Percentiles rank a stretch among this genome's conserved stretches.
phyloP scores from a whole-genome alignment of 2,797 vertebrate species.

The Crocidura indochinensis region DNA sequence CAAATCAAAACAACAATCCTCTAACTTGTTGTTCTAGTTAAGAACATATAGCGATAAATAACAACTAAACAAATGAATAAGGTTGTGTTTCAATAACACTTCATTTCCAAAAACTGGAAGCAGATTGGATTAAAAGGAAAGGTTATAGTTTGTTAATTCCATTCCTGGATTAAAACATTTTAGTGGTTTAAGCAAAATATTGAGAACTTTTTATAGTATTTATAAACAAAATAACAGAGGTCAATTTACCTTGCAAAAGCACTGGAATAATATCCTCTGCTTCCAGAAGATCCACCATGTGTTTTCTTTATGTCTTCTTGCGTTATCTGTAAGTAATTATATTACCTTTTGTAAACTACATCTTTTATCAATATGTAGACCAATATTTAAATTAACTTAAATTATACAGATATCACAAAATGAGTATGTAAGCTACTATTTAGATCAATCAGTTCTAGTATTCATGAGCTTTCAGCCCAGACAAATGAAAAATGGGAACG shows the following conservation, averaged over 20 bases:
- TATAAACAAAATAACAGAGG: constrained; percentile 42
- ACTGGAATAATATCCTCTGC: constrained; percentile 98
- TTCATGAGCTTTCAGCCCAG: neutral
- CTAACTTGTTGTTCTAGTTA: neutral
- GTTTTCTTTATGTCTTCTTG: constrained; percentile 99
- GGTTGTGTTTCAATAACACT: constrained; percentile 44
- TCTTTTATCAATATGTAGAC: constrained; percentile 54
- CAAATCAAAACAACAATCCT: no score
- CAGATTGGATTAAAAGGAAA: neutral
- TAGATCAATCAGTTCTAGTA: neutral
- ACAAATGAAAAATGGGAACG: constrained; percentile 48
- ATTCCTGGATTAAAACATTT: constrained; percentile 48
- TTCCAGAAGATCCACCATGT: constrained; percentile 97
- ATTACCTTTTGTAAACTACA: constrained; percentile 35
- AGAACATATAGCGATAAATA: constrained; percentile 16
- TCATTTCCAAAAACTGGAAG: constrained; percentile 49
- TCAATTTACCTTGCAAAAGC: constrained; percentile 97
- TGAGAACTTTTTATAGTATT: constrained; percentile 56
- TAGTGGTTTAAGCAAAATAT: constrained; percentile 2
- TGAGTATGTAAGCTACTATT: constrained; percentile 20
- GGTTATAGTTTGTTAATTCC: neutral
- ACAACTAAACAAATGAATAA: constrained; percentile 32
- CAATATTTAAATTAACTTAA: constrained; percentile 60
- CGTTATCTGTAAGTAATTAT: constrained; percentile 94
- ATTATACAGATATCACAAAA: constrained; percentile 2